Evolutionary conservation across 2,113 vertebrate species (phyloP), one percentile per base, ranked within the genome.

Genomic region (Copsychus sechellarum): DNA sequence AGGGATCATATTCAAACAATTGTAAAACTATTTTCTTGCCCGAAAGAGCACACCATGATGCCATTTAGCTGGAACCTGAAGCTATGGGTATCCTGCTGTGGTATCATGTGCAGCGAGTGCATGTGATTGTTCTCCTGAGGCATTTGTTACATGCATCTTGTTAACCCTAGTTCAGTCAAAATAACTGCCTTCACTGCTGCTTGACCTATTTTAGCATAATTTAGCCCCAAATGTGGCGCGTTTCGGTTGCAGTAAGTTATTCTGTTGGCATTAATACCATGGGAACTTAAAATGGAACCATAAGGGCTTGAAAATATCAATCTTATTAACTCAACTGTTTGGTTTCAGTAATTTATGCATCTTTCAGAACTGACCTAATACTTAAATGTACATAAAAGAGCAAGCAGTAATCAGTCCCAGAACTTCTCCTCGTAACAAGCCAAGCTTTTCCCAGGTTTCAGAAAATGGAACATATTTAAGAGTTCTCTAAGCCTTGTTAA

Each of bases 1-100:
- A 73, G 83, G 92, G 95, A 96, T 97, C 92, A 91, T 95, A 94
- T 85, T 92, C 92, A 95, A 95, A 95, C 93, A 96, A 94, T 94
- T 96, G 93, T 95, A 91, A 91, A 95, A 91, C 90, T 96, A 89
- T 94, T 96, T 97, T 97, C 94, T 94, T 96, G 96, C 96, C 94
- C 87, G 96, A 97, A 92, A 97, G 95, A 97, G 96, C 97, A 98
- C 96, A 96, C 95, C 92, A 97, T 95, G 97, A 96, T 96, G 93
- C 96, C 96, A 95, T 97, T 97, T 97, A 97, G 83, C 91, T 95
- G 91, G 94, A 97, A 96, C 96, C 97, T 95, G 92, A 95, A 97
- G 96, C 97, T 95, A 97, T 96, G 97, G 97, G 94, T 95, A 94
- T 96, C 96, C 96, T 91, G 96, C 97, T 97, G 97, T 57, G 96